Percentiles rank a stretch among this genome's conserved stretches.
Evolutionary conservation across 2,888 invertebrate genomes (phyloP).

Genomic region (Xanthorhoe designata): DNA sequence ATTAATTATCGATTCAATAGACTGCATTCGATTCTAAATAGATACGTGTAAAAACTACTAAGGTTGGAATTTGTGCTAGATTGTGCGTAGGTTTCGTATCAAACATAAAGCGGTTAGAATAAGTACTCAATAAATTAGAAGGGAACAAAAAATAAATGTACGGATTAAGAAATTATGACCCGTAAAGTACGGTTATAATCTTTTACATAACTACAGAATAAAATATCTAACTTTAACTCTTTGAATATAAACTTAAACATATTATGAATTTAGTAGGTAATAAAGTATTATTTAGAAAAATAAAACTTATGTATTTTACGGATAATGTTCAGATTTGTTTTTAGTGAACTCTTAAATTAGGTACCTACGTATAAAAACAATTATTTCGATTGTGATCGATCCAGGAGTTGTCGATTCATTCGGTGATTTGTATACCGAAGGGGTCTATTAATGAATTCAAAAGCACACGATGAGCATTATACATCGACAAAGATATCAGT

Average conservation of each 20-base stretch:
- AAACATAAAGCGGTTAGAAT: constrained; percentile 11
- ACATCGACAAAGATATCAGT: constrained; percentile 52
- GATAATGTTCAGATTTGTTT: neutral
- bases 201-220: neutral
- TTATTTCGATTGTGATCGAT: constrained; percentile 10
- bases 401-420: constrained; percentile 29
- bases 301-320: neutral
- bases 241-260: neutral
- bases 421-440: constrained; percentile 31
- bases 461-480: constrained; percentile 48
- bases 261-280: no score
- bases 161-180: neutral
- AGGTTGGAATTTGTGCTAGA: constrained; percentile 57
- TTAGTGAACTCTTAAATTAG: neutral
- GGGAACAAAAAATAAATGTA: neutral
- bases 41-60: constrained; percentile 60
- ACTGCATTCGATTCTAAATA: constrained; percentile 59
- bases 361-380: constrained; percentile 33
- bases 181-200: neutral
- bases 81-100: constrained; percentile 37
- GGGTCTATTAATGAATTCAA: constrained; percentile 39
- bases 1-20: constrained; percentile 68
- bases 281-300: no score
- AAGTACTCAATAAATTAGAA: neutral
- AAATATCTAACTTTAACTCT: neutral